Evolutionary conservation across 1,140 invertebrate genomes (phyloP).

Genomic region (Orchestia grillus): DNA sequence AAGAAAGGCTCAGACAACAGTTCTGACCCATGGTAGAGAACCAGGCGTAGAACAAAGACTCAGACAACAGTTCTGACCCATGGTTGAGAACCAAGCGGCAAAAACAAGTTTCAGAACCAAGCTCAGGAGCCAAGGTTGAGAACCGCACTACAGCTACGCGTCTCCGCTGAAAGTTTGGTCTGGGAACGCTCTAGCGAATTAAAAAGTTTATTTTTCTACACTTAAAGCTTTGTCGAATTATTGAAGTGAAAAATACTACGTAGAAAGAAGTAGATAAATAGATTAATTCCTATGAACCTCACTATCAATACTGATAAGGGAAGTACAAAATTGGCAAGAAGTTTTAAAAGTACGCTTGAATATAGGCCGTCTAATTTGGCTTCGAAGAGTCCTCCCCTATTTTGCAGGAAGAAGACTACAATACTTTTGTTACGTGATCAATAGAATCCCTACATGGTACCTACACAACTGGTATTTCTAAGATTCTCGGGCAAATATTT

Average conservation of each 20-base stretch:
- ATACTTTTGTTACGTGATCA: neutral
- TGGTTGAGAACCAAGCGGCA: neutral
- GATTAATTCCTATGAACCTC: conserved; percentile 28
- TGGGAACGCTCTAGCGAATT: neutral
- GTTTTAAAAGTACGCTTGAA: neutral
- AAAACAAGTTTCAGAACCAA: neutral
- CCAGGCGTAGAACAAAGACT: neutral
- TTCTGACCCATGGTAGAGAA: neutral
- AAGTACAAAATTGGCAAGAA: conserved; percentile 46
- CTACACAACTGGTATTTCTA: neutral
- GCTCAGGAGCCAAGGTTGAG: neutral
- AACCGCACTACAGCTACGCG: neutral
- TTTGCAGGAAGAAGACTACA: neutral
- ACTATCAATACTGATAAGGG: conserved; percentile 49
- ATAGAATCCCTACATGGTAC: neutral
- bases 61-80: neutral
- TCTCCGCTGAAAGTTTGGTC: conserved; percentile 10
- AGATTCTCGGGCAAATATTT: neutral
- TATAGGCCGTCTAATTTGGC: neutral
- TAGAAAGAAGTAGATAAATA: conserved; percentile 57
- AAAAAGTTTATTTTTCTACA: neutral
- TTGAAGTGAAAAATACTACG: conserved; percentile 49
- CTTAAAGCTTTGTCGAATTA: conserved; percentile 1
- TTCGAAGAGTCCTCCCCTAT: neutral
- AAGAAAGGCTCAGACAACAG: neutral